Base-by-base conservation (phyloP, 2,797 vertebrate genomes). In the Brachymystax lenok region DNA sequence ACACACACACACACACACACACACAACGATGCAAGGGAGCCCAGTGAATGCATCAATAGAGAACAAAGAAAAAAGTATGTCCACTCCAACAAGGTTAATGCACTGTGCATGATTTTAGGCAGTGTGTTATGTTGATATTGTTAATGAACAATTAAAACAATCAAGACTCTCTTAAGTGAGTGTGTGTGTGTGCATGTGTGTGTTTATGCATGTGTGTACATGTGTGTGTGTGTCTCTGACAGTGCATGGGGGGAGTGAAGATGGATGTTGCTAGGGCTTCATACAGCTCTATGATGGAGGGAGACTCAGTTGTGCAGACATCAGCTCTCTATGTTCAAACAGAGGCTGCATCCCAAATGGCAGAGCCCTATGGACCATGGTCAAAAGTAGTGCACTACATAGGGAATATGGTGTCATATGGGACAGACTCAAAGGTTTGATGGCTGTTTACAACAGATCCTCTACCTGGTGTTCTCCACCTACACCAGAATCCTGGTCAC, bases 11-110 rank as follows among this genome's bases (percentile, higher is more conserved):
- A 54, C n/a, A 24, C 71, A 54, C 12, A 46, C 40, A 3, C 10
- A 46, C 2, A 46, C 10, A 46, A 46, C 10, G 2, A 46, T 46
- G 40, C 40, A 46, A 46, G 40, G 40, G 40, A 46, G 40, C 76
- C 74, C 80, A 84, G 82, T 77, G 68, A 87, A 86, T 74, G 80
- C 83, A 82, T 80, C 79, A 82, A 69, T 69, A 81, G 87, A 91
- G 61, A 88, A 88, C 88, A 90, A 89, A 85, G 78, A 81, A 71
- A 4, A 54, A 16, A 88, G 89, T 80, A 77, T 14, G 28, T 68
- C 16, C 4, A 0, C 59, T 27, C 59, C 59, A 63, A 63, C 59
- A 27, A 63, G n/a, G 40, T 46, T 46, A 46, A 46, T 46, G 7
- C 24, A 21, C 21, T 24, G 59, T 13, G 59, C 59, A 13, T 67